Evolutionary conservation across 2,888 invertebrate species (phyloP).

Genomic region (Arenicola marina): DNA sequence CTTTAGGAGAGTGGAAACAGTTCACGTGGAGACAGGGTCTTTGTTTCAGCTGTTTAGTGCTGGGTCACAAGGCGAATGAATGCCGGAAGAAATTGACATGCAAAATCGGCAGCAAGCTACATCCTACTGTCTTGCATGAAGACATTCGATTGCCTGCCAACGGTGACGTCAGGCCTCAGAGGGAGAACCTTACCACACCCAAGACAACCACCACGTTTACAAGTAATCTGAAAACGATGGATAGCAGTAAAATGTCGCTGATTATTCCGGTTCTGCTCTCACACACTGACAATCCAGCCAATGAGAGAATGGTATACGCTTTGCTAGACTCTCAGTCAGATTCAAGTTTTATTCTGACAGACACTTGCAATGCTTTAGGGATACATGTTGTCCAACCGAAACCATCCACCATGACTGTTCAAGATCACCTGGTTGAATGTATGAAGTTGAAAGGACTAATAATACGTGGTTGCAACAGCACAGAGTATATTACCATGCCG

Average conservation of each 20-base stretch:
- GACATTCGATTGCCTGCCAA: background rate
- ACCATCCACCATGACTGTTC: slow-evolving; percentile 29
- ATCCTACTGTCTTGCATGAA: slow-evolving; percentile 33
- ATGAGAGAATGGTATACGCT: slow-evolving; percentile 33
- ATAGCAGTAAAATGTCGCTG: slow-evolving; percentile 9
- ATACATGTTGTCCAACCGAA: slow-evolving; percentile 11
- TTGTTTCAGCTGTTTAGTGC: slow-evolving; percentile 34
- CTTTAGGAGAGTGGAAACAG: background rate
- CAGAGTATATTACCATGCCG: slow-evolving; percentile 23
- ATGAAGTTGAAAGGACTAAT: slow-evolving; percentile 17
- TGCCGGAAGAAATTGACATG: slow-evolving; percentile 26
- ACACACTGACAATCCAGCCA: slow-evolving; percentile 12
- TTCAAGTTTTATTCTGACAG: slow-evolving; percentile 27
- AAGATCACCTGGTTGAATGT: slow-evolving; percentile 6
- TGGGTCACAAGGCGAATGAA: slow-evolving; percentile 30
- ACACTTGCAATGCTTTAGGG: slow-evolving; percentile 16
- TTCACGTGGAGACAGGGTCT: slow-evolving; percentile 21
- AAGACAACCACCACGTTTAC: too few relatives aligned
- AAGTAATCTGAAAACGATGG: too few relatives aligned
- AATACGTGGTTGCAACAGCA: slow-evolving; percentile 20
- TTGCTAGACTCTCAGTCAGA: slow-evolving; percentile 36
- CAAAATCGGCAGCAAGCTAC: slow-evolving; percentile 22
- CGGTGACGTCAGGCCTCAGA: background rate
- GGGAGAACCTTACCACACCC: background rate
- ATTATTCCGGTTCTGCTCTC: slow-evolving; percentile 34